Base-by-base conservation (phyloP, 1,140 invertebrate species). In the Anastrepha ludens region DNA sequence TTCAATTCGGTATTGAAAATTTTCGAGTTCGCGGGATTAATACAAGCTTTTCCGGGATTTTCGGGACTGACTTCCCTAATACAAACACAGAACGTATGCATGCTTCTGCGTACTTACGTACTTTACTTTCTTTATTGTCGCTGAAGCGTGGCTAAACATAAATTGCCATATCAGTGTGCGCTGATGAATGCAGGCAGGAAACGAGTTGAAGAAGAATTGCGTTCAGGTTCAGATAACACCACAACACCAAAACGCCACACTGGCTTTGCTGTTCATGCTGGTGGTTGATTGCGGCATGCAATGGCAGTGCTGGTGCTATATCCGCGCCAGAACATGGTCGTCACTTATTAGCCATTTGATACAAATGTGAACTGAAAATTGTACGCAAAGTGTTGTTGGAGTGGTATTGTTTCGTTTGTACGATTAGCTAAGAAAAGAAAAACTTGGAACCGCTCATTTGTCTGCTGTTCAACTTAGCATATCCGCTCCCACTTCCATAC, bases 191-290 rank as follows among this genome's bases (percentile, higher is more conserved):
- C 50, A 41, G 41, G 74, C 47, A 81, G 74, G 74, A 81, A 81
- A 81, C 74, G 74, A 81, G 74, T 55, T 81, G 74, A 81, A 81
- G 74, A 81, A 81, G 74, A 55, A 81, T 81, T 81, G 74, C 74
- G 74, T 81, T 81, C 74, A 29, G 74, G 74, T 81, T 81, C 74
- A 81, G 74, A 81, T 81, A 81, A 41, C 74, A 81, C 74, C 15
- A 50, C 74, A 20, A 3, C 74, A 81, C 74, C 15, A 50, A 47
- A 20, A 3, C 44, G n/a, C 70, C 13, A 62, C 5, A 62, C 60
- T n/a, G 60, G 1, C 60, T 62, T 15, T 62, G 60, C 15, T 62
- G 60, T 13, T 74, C 41, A 47, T 74, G 70, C 15, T 47, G 70
- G 70, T 44, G 70, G 41, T 74, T 74, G 70, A 39, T 74, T 44